Percentiles rank a stretch among this genome's conserved stretches.
These are phyloP conservation scores for Luehdorfia chinensis DNA, from an alignment of 1,140 invertebrate species.

Conservation along the genomic window DNA sequence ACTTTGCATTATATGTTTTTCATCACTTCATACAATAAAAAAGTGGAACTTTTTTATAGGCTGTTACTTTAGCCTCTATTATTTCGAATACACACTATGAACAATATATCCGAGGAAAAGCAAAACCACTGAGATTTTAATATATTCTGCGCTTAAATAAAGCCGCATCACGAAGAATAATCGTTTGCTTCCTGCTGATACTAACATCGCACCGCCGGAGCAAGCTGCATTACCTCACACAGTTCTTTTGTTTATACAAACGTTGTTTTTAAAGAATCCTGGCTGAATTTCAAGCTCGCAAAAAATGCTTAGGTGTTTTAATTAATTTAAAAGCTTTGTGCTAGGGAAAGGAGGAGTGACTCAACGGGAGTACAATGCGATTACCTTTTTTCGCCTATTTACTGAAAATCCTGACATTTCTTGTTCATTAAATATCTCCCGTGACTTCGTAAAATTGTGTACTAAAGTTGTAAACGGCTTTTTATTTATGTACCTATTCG, in stretches of 20 bases:
- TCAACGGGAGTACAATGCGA: slow-evolving; percentile 25
- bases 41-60: too few relatives aligned
- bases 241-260: slow-evolving; percentile 25
- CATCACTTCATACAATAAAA: too few relatives aligned
- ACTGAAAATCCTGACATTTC: slow-evolving; percentile 7
- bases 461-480: slow-evolving; percentile 4
- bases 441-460: neutral
- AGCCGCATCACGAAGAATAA: too few relatives aligned
- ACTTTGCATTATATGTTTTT: too few relatives aligned
- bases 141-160: too few relatives aligned
- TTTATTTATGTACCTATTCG: slow-evolving; percentile 2
- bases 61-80: too few relatives aligned
- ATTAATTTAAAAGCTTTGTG: slow-evolving; percentile 54
- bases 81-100: too few relatives aligned
- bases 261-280: slow-evolving; percentile 39
- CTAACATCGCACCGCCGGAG: too few relatives aligned
- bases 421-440: slow-evolving; percentile 17
- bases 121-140: too few relatives aligned
- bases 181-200: too few relatives aligned
- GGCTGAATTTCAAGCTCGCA: slow-evolving; percentile 31
- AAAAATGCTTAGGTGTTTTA: slow-evolving; percentile 44
- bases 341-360: slow-evolving; percentile 22
- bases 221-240: slow-evolving; percentile 4
- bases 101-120: too few relatives aligned
- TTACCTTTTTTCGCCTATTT: slow-evolving; percentile 20